Base-by-base conservation (phyloP, 2,113 vertebrate genomes). In the Monarcha castaneiventris region DNA sequence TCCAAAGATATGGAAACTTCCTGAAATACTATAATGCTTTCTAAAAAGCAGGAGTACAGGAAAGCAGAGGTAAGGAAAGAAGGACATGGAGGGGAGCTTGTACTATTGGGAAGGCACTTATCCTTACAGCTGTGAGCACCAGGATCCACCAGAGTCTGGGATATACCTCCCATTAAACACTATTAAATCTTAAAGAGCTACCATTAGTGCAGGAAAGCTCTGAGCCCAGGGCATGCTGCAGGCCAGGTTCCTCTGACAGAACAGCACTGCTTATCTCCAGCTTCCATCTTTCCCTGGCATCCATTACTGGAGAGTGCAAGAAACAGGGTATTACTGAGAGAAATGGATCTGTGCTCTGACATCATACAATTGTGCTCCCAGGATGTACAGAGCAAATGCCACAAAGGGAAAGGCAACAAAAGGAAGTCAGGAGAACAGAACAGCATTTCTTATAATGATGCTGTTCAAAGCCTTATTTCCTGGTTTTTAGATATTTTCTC, bases 321-420 rank as follows among this genome's bases (percentile, higher is more conserved):
- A 14, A 88, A 7, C 3, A 23, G 22, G 16, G 7, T 13, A 11
- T 3, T 11, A 8, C n/a, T 18, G 35, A 62, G 43, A 0, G 4
- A 43, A 81, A 69, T 3, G 10, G 35, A 33, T 74, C 64, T 66
- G 21, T 5, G 4, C 44, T 30, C 46, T 81, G 51, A 49, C 16
- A 19, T 6, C 16, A 10, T 0, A 6, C 23, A 30, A 4, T 20
- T 20, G 1, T 3, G 10, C 3, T 63, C 35, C 66, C 30, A 33
- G 48, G 8, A 33, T 1, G 4, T 13, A 17, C 25, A 8, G 3
- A 64, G 32, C 13, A 56, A 73, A 67, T 9, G 12, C 16, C n/a
- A 32, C 46, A 32, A 23, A 73, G 54, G 33, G 35, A 41, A 69
- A 78, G 18, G 52, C 30, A 25, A 5, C 7, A 35, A 5, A 11